Evolutionary conservation across 2,888 invertebrate species (phyloP).

Genomic region (Muschampia plurimacula): DNA sequence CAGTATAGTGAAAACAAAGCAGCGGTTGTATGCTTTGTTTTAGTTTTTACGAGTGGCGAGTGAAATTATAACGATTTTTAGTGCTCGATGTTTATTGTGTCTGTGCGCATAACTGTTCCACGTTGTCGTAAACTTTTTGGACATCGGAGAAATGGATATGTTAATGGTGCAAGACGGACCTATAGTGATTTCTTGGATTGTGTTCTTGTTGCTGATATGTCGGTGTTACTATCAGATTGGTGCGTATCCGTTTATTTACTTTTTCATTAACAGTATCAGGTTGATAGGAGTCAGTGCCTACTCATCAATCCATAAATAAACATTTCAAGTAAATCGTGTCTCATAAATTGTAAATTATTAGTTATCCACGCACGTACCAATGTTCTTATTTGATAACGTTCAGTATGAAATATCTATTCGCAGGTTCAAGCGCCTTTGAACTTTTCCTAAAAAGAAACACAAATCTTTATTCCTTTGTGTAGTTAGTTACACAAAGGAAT

Average conservation of each 20-base stretch:
- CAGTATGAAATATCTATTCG: neutral
- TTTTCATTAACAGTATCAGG: no score
- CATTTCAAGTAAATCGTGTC: no score
- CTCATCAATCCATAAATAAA: no score
- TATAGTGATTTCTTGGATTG: constrained; percentile 76
- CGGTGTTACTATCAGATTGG: constrained; percentile 76
- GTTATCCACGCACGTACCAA: neutral
- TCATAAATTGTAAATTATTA: no score
- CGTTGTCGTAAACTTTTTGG: constrained; percentile 19
- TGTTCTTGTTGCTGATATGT: constrained; percentile 75
- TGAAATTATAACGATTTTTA: constrained; percentile 36
- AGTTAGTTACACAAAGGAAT: neutral
- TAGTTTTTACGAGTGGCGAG: constrained; percentile 12
- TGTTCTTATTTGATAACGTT: neutral
- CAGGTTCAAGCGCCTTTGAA: no score
- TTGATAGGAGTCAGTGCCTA: no score
- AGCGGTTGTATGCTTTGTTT: constrained; percentile 32
- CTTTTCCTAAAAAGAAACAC: neutral
- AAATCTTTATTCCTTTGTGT: constrained; percentile 7
- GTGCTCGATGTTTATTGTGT: constrained; percentile 30
- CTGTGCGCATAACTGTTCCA: constrained; percentile 23
- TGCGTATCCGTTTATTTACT: constrained; percentile 40
- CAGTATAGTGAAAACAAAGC: constrained; percentile 50
- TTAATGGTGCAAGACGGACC: constrained; percentile 74
- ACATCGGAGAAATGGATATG: constrained; percentile 58